Base-by-base conservation (phyloP, 2,113 vertebrate species). In the Lepidothrix coronata region DNA sequence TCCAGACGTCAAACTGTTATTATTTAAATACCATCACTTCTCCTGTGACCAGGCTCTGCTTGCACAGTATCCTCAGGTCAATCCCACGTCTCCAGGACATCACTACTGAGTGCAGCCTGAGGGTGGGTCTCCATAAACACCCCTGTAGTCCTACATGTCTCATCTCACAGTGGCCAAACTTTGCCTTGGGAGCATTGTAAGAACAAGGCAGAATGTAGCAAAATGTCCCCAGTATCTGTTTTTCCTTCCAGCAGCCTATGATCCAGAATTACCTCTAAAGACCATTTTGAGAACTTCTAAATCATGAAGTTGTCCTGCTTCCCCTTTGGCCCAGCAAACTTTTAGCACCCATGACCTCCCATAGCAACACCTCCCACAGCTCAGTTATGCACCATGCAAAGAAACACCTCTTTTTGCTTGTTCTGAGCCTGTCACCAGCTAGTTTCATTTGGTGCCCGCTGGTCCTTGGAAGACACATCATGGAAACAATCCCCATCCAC, bases 351-450 rank as follows among this genome's bases (percentile, higher is more conserved):
- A 6, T 39, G 35, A 33, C 59, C 17, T 89, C 22, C 54, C 70
- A 16, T 0, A 30, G 16, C 43, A 78, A 35, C 13, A 57, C 10
- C 6, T 78, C 18, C 41, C 82, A 19, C 3, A 11, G 48, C 44
- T 80, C 54, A 89, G 68, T 49, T 43, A 2, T 10, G 63, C 1
- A 0, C 51, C 1, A 0, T 25, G 71, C 23, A 28, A 31, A 81
- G 37, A 25, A 82, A 62, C 52, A 5, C 9, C 19, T 79, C 16
- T 25, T 12, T 51, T 14, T 19, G 35, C 8, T 55, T 46, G 28
- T 28, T 73, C 57, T 58, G 66, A 67, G 31, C 51, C 65, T 49
- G 13, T 7, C 70, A 61, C 20, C 31, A 41, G 28, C 22, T 39
- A 33, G 55, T 44, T 66, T 25, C 57, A 7, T 4, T 21, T 9